A percentile compares a stretch with the other conserved stretches of the same genome.
Conservation (phyloP, 2,888 invertebrate genomes). For the Dendrolimus pini region DNA sequence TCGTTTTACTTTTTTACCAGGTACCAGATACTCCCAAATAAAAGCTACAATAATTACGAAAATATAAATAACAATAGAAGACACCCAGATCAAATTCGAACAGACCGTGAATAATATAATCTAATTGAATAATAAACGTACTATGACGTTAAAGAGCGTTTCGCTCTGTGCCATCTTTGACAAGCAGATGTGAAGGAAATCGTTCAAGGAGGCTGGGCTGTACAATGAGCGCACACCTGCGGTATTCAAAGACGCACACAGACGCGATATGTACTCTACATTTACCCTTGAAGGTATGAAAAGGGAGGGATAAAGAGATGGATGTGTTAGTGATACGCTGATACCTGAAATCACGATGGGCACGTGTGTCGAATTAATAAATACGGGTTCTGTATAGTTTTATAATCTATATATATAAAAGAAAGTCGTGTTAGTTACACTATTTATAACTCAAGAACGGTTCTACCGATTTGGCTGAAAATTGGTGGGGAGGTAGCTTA, state of each 20-base stretch:
- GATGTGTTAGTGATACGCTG: background rate
- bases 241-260: constrained; percentile 13
- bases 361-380: background rate
- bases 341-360: background rate
- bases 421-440: too few relatives aligned
- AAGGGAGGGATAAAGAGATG: background rate
- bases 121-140: background rate
- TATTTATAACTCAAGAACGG: too few relatives aligned
- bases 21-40: too few relatives aligned
- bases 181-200: constrained; percentile 20
- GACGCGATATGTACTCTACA: background rate
- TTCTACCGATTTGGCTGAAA: too few relatives aligned
- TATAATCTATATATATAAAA: too few relatives aligned
- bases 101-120: background rate
- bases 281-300: background rate
- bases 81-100: background rate
- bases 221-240: constrained; percentile 36
- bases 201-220: constrained; percentile 21
- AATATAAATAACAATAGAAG: background rate
- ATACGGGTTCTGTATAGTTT: background rate
- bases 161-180: background rate
- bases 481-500: too few relatives aligned
- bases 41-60: too few relatives aligned
- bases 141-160: background rate
- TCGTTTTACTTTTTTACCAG: too few relatives aligned